Percentiles rank a stretch among this genome's conserved stretches.
Evolutionary conservation across 2,797 vertebrate species (phyloP).

Genomic region (Gallinago stenura): DNA sequence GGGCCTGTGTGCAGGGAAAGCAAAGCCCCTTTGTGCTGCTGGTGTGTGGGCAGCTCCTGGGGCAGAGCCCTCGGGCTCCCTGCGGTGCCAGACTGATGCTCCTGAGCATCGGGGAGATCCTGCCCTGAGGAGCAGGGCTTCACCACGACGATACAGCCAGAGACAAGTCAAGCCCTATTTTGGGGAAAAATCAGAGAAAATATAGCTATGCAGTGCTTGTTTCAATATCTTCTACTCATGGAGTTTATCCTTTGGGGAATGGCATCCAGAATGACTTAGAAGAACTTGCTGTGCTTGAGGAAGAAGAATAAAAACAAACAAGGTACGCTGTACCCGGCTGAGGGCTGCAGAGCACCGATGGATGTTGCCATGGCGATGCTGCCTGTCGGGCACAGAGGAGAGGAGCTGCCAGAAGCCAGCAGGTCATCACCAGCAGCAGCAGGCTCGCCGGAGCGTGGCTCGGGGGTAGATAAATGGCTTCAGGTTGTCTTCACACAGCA

Average conservation of each 20-base stretch:
- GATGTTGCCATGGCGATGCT: constrained; percentile 17
- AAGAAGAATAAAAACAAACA: not conserved
- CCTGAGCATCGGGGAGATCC: not conserved
- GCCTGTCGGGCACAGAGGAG: not conserved
- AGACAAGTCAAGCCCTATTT: not conserved
- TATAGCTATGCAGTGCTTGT: not conserved
- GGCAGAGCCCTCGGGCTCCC: not conserved
- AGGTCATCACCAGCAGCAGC: not conserved
- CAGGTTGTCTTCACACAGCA: not conserved
- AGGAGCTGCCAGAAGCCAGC: not conserved
- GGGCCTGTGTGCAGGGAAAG: not conserved
- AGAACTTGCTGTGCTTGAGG: not conserved
- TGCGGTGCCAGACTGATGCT: not conserved
- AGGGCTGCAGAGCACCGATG: not conserved
- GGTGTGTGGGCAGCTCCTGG: not conserved
- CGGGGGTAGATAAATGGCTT: not conserved
- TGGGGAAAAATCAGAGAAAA: not conserved
- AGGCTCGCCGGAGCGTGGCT: not conserved
- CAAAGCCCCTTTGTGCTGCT: not conserved
- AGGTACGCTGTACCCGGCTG: not conserved
- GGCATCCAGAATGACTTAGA: not conserved
- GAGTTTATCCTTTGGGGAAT: not conserved
- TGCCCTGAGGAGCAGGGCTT: not conserved
- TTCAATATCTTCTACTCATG: not conserved
- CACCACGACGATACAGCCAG: not conserved